A percentile compares a stretch with the other conserved stretches of the same genome.
These are phyloP conservation scores for Ictidomys tridecemlineatus DNA, from an alignment of 2,113 vertebrate genomes.

Conservation along the genomic window DNA sequence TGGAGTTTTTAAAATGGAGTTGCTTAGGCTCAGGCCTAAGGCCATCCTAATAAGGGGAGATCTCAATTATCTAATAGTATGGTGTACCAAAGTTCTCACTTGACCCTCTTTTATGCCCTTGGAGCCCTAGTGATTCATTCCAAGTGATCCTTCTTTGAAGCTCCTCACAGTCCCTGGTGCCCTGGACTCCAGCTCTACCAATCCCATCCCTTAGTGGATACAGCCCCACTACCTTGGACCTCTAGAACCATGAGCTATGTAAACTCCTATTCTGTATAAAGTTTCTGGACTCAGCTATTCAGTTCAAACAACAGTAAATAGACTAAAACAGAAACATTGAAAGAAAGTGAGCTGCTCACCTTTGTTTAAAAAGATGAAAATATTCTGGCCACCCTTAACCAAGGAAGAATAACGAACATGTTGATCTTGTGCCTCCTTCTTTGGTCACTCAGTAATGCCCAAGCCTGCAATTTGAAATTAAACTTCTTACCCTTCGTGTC, in stretches of 20 bases:
- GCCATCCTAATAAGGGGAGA: no score
- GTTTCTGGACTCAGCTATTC: no score
- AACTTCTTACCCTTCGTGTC: neutral
- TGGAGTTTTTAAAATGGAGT: no score
- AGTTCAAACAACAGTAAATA: neutral
- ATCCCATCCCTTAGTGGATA: neutral
- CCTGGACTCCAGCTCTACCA: no score
- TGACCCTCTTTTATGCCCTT: no score
- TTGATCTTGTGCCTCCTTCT: neutral
- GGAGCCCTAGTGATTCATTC: no score
- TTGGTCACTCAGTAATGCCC: neutral
- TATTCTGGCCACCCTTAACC: neutral
- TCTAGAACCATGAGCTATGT: no score
- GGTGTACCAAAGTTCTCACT: no score
- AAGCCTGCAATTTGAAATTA: neutral
- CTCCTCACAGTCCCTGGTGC: neutral
- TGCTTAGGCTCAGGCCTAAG: no score
- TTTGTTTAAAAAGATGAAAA: neutral
- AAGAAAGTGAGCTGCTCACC: neutral
- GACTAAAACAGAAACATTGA: neutral
- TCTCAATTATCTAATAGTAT: no score
- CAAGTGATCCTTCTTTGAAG: no score
- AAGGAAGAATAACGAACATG: neutral
- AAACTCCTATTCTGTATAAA: no score
- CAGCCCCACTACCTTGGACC: neutral